phyloP scores from a whole-genome alignment of 2,888 invertebrate genomes.

The Sepiola atlantica region DNA sequence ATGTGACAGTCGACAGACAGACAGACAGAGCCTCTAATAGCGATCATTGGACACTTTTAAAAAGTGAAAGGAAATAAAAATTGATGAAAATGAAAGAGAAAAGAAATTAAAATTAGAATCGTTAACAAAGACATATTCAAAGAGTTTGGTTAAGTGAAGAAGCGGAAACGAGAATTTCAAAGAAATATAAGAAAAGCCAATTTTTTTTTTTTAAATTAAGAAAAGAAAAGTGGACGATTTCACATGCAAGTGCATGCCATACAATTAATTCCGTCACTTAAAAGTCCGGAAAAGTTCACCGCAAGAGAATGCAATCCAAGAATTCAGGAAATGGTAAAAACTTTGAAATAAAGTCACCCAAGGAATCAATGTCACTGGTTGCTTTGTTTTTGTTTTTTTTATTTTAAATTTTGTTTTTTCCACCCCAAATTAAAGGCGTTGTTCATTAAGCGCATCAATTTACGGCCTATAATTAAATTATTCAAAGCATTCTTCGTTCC shows the following conservation, averaged over 20 bases:
- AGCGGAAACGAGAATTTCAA: background rate
- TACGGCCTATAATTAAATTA: background rate
- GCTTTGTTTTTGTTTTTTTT: background rate
- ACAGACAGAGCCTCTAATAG: too few species aligned
- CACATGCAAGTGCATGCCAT: background rate
- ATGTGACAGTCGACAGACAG: background rate
- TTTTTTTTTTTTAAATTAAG: too few species aligned
- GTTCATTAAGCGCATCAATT: background rate
- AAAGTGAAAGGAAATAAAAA: background rate
- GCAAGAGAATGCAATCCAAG: background rate
- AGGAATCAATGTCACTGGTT: background rate
- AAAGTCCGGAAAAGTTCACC: background rate
- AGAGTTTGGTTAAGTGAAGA: background rate
- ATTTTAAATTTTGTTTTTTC: background rate
- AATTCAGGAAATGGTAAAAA: background rate
- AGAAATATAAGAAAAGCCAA: background rate
- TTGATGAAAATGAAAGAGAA: background rate
- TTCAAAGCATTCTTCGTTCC: background rate
- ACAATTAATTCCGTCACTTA: constrained; percentile 19
- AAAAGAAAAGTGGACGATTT: background rate
- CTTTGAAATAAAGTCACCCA: background rate
- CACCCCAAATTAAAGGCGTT: background rate
- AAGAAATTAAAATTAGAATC: background rate
- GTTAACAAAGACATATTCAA: background rate
- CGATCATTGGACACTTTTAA: too few species aligned